Evolutionary conservation across 2,888 invertebrate genomes (phyloP).

Genomic region (Periphyllus acericola): DNA sequence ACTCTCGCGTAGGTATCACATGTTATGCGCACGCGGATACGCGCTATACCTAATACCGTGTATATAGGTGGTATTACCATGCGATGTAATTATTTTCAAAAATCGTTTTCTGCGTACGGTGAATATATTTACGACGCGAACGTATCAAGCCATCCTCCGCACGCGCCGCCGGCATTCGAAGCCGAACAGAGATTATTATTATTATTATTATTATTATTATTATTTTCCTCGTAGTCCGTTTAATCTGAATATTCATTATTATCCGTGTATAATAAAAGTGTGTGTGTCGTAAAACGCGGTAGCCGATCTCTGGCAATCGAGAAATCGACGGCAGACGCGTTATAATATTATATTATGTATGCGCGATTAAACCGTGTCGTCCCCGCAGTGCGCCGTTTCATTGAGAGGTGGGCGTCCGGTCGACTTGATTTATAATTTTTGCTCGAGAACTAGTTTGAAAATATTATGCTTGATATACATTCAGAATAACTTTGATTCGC

Average conservation of each 20-base stretch:
- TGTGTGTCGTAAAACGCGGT: neutral
- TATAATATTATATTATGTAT: neutral
- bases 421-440: too few species aligned
- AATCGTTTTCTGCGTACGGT: neutral
- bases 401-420: too few species aligned
- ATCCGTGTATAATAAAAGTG: neutral
- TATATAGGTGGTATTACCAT: neutral
- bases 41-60: neutral
- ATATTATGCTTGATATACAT: too few species aligned
- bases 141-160: neutral
- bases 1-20: neutral
- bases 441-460: too few species aligned
- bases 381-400: too few species aligned
- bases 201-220: neutral
- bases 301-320: neutral
- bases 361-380: too few species aligned
- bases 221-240: too few species aligned
- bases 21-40: neutral
- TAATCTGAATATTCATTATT: neutral
- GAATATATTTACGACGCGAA: constrained; percentile 1
- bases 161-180: neutral
- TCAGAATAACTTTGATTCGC: too few species aligned
- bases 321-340: neutral
- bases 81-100: constrained; percentile 35
- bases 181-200: constrained; percentile 21